Evolutionary conservation across 2,113 vertebrate genomes (phyloP).

Genomic region (Vulpes lagopus): DNA sequence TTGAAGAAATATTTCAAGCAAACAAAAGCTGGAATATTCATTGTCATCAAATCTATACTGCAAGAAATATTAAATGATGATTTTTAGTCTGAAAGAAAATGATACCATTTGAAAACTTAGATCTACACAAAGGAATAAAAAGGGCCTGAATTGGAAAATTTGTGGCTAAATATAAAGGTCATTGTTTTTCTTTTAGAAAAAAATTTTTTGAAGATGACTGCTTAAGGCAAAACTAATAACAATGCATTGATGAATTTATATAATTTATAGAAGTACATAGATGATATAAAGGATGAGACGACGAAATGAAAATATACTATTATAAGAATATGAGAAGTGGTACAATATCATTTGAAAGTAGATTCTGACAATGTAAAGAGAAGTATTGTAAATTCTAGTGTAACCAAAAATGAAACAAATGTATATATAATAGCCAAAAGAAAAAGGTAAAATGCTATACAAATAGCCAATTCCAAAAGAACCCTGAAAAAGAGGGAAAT

Average conservation of each 20-base stretch:
- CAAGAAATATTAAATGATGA: background rate
- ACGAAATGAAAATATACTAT: background rate
- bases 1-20: background rate
- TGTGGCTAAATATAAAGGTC: background rate
- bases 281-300: background rate
- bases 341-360: background rate
- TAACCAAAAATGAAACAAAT: background rate
- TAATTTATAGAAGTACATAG: background rate
- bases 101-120: background rate
- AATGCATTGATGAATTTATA: background rate
- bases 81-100: background rate
- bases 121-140: background rate
- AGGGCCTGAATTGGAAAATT: background rate
- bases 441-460: background rate
- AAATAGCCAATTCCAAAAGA: background rate
- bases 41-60: background rate
- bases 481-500: background rate
- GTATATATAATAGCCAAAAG: background rate
- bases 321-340: background rate
- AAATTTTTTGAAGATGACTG: background rate
- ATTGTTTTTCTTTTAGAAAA: background rate
- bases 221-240: background rate
- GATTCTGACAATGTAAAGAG: background rate
- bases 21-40: background rate
- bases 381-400: background rate